phyloP scores from a whole-genome alignment of 2,797 vertebrate species.

The Zonotrichia albicollis region DNA sequence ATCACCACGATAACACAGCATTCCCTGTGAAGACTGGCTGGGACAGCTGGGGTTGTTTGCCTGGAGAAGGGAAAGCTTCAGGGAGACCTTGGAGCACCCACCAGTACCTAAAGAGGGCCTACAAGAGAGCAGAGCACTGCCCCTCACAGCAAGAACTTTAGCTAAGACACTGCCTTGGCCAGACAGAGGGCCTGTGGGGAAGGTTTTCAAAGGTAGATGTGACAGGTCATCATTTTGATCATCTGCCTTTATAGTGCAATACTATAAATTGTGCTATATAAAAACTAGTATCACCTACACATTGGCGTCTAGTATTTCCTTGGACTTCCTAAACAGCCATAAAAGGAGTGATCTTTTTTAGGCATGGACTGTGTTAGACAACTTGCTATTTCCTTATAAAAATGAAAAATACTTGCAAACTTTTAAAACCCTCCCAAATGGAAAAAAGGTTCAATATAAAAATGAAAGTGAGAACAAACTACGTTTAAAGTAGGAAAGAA shows the following conservation, averaged over 20 bases:
- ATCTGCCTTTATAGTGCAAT: not conserved
- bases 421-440: not conserved
- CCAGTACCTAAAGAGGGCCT: not conserved
- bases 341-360: not conserved
- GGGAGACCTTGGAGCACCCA: not conserved
- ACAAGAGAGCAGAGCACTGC: not conserved
- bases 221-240: not conserved
- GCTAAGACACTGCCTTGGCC: not conserved
- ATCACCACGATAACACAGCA: accelerated
- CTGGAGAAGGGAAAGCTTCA: not conserved
- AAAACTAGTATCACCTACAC: not conserved
- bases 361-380: not conserved
- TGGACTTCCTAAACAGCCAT: not conserved
- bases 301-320: not conserved
- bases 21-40: not conserved
- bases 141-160: not conserved
- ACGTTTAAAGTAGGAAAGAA: not conserved
- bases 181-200: not conserved
- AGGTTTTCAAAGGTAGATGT: not conserved
- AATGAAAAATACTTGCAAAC: not conserved
- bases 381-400: not conserved
- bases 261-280: not conserved
- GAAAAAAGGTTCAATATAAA: not conserved
- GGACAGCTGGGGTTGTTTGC: not conserved
- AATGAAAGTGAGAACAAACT: not conserved